A percentile compares a stretch with the other conserved stretches of the same genome.
Evolutionary conservation across 2,113 vertebrate species (phyloP).

Genomic region (Terrapene triunguis): DNA sequence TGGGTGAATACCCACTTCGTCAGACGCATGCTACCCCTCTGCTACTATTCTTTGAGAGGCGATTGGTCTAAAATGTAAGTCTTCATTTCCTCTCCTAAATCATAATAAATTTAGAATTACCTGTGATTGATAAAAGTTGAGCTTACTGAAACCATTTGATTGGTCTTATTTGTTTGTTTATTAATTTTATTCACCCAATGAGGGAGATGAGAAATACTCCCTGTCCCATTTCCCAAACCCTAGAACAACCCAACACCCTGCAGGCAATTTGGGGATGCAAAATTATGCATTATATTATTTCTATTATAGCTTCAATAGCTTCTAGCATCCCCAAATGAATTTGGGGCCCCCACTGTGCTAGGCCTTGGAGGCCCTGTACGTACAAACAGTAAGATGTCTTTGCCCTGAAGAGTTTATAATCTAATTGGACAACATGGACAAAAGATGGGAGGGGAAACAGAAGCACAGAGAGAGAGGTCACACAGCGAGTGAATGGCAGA

Average conservation of each 20-base stretch:
- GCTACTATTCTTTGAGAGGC: background rate
- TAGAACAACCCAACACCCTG: background rate
- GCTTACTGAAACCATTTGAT: background rate
- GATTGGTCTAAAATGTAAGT: background rate
- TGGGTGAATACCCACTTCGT: too few relatives aligned
- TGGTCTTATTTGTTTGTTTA: background rate
- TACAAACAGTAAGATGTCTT: background rate
- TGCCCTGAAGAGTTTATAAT: background rate
- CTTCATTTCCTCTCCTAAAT: background rate
- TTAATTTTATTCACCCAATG: background rate
- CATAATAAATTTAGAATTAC: background rate
- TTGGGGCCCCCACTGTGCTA: background rate
- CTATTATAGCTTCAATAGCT: background rate
- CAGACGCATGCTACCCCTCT: too few relatives aligned
- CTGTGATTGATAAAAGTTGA: background rate
- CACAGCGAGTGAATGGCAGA: background rate
- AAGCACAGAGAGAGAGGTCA: background rate
- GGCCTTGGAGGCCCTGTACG: background rate
- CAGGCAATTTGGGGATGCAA: background rate
- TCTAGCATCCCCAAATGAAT: background rate
- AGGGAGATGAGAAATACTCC: background rate
- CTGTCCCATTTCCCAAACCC: background rate
- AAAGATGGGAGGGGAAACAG: background rate
- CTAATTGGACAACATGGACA: background rate
- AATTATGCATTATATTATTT: background rate